Evolutionary conservation across 2,113 vertebrate species (phyloP).

Genomic region (Zeus faber): DNA sequence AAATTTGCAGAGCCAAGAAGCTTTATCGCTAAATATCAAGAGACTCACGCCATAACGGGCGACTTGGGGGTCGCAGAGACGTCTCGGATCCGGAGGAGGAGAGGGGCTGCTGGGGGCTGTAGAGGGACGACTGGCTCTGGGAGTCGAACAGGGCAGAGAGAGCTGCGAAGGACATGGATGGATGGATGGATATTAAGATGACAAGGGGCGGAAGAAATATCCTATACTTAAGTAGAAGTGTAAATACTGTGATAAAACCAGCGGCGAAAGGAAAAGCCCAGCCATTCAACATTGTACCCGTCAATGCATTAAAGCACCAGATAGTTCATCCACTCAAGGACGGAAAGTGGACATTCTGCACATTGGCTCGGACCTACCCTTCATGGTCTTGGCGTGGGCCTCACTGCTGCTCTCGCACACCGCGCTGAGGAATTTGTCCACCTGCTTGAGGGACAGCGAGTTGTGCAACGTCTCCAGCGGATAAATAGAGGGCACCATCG

Average conservation of each 20-base stretch:
- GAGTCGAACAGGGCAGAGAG: slow-evolving; percentile 83
- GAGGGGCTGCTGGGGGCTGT: slow-evolving; percentile 77
- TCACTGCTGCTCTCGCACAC: slow-evolving; percentile 85
- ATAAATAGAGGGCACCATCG: slow-evolving; percentile 97
- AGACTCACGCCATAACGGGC: slow-evolving; percentile 87
- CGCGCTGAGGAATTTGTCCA: slow-evolving; percentile 87
- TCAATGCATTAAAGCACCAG: too few species aligned
- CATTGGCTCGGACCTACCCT: slow-evolving; percentile 70
- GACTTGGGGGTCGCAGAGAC: slow-evolving; percentile 73
- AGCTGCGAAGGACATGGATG: slow-evolving; percentile 43
- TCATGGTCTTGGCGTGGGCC: slow-evolving; percentile 76
- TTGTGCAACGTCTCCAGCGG: slow-evolving; percentile 98
- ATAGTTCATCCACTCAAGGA: too few species aligned
- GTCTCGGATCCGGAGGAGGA: slow-evolving; percentile 73
- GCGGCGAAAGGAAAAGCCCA: too few species aligned
- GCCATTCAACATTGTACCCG: too few species aligned
- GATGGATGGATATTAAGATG: not conserved
- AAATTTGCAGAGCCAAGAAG: not conserved
- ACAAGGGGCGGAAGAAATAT: not conserved
- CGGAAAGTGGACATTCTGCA: too few species aligned
- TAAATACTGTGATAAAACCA: too few species aligned
- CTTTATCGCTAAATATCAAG: not conserved
- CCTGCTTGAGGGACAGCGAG: slow-evolving; percentile 92
- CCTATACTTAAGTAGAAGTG: not conserved
- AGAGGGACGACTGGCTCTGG: slow-evolving; percentile 80